Base-by-base conservation (phyloP, 2,888 invertebrate genomes). In the Amiota communis region DNA sequence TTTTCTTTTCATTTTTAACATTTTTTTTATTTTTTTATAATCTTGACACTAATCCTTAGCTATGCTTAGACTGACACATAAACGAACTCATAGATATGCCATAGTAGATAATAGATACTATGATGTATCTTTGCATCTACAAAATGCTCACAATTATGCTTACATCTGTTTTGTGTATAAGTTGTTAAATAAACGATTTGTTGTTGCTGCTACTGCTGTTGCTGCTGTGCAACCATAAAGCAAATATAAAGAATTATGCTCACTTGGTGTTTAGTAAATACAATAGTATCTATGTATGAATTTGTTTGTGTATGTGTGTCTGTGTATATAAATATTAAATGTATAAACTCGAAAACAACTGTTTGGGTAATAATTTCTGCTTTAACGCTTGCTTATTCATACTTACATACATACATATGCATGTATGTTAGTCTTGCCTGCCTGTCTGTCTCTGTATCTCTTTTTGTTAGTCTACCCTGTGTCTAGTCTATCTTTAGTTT, bases 351-450 rank as follows among this genome's bases (percentile, higher is more conserved):
- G 23, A 68, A 68, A 70, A 56, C 78, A 75, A 76, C 77, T 78
- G 78, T 76, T 77, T 68, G 53, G 63, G 17, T 51, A 74, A 78
- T 78, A 77, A 78, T 76, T 78, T 61, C 20, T 68, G 65, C 72
- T 68, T 68, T 53, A 68, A 68, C 51, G 67, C 71, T 47, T 59
- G 36, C 48, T 68, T 12, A 68, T 17, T 56, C 72, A 59, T 15
- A 20, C 6, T 0, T 36, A 6, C 36, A 6, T 36, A 36, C 23
- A 23, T 71, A 13, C 20, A n/a, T 23, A 13, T 23, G 36, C 49
- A n/a, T 56, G 69, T 56, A 3, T 17, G 61, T 47, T 4, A 15
- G 49, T 49, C 47, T 20, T 51, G 53, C 13, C 12, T 10, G 48
- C 6, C 69, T 12, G 56, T 12, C 17, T 53, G 53, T 56, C 56